phyloP scores from a whole-genome alignment of 1,140 invertebrate species.

The Pristionchus pacificus region DNA sequence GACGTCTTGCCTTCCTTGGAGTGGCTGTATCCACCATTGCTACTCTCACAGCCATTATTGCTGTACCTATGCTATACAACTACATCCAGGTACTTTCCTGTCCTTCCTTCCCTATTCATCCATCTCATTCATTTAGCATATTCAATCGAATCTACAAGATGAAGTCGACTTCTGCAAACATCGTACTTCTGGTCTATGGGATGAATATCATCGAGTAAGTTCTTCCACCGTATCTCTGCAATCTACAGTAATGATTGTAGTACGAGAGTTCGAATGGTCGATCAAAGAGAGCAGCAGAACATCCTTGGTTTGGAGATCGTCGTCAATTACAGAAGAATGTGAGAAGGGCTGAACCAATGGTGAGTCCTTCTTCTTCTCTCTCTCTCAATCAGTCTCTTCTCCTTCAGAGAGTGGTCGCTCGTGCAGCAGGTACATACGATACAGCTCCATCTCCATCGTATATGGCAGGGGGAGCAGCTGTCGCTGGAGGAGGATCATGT shows the following conservation, averaged over 20 bases:
- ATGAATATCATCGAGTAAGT: constrained; percentile 26
- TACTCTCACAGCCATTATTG: constrained; percentile 10
- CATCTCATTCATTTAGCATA: background rate
- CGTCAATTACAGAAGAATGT: background rate
- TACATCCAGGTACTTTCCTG: constrained; percentile 2
- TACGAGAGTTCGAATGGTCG: background rate
- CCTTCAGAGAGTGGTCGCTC: background rate
- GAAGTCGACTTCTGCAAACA: constrained; percentile 28
- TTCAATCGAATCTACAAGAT: background rate
- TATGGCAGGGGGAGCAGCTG: background rate
- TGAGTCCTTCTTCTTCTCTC: background rate
- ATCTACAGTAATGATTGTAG: background rate
- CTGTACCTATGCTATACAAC: constrained; percentile 18
- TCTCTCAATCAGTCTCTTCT: background rate
- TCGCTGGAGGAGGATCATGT: constrained; percentile 20
- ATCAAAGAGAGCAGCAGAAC: background rate
- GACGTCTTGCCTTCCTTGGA: too few relatives aligned
- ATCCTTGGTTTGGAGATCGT: background rate
- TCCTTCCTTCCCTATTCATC: background rate
- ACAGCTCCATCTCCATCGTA: background rate
- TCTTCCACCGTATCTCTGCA: background rate
- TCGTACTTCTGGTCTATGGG: constrained; percentile 28
- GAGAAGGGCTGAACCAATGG: background rate
- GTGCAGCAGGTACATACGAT: background rate
- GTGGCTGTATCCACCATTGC: too few relatives aligned